Percentiles rank a stretch among this genome's conserved stretches.
Evolutionary conservation across 2,797 vertebrate species (phyloP).

Genomic region (Phylloscopus collybita): DNA sequence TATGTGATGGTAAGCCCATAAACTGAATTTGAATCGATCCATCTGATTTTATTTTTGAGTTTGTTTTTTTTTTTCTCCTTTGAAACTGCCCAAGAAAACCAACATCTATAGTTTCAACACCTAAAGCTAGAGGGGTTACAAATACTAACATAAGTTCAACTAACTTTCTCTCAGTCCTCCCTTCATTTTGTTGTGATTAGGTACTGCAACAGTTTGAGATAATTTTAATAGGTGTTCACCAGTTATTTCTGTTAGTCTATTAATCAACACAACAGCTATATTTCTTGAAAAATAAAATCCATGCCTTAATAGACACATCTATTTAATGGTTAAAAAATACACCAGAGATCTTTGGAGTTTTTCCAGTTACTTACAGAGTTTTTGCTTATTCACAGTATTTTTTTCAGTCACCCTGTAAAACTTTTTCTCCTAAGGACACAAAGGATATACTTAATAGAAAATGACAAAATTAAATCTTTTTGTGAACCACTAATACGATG

Average conservation of each 20-base stretch:
- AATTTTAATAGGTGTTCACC: background rate
- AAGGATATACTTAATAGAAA: background rate
- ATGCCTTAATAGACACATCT: background rate
- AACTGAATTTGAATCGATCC: background rate
- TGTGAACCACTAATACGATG: background rate
- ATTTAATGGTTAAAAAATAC: background rate
- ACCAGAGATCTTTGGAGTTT: accelerated
- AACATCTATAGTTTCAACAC: background rate
- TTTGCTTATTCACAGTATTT: background rate
- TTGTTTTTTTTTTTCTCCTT: background rate
- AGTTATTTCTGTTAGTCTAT: background rate
- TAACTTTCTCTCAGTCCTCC: background rate
- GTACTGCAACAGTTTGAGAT: background rate
- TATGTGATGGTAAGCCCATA: background rate
- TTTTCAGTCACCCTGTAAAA: background rate
- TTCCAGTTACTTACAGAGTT: background rate
- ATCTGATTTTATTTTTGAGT: background rate
- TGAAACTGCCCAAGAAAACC: background rate
- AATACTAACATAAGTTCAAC: background rate
- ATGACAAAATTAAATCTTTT: background rate
- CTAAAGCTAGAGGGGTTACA: background rate
- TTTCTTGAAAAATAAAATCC: background rate
- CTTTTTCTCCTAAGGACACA: background rate
- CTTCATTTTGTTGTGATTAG: background rate
- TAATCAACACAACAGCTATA: background rate